A percentile compares a stretch with the other conserved stretches of the same genome.
Evolutionary conservation across 2,113 vertebrate genomes (phyloP).

Genomic region (Catharus fuscescens): DNA sequence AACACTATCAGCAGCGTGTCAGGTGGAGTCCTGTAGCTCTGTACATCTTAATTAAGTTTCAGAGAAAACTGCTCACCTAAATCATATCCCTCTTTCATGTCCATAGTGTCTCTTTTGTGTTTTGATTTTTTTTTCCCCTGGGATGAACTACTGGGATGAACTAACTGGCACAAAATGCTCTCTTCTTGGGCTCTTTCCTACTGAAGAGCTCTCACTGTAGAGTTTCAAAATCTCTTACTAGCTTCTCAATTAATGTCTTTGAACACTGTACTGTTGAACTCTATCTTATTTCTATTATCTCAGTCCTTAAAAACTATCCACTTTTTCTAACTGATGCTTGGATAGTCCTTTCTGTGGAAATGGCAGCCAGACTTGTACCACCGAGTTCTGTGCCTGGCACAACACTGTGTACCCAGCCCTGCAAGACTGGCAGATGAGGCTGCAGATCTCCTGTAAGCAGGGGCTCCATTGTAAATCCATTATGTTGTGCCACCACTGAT

Average conservation of each 20-base stretch:
- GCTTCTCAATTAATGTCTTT: not conserved
- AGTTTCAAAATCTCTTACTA: not conserved
- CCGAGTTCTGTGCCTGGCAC: fast-evolving
- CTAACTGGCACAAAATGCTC: not conserved
- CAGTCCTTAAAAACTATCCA: not conserved
- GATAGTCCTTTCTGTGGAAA: not conserved
- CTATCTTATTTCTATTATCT: not conserved
- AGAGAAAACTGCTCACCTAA: not conserved
- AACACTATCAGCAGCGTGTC: not conserved
- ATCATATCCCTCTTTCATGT: not conserved
- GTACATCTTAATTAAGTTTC: not conserved
- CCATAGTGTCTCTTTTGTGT: not conserved
- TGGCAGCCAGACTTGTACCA: not conserved
- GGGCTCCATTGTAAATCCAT: not conserved
- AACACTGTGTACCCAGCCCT: not conserved
- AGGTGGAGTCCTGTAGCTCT: not conserved
- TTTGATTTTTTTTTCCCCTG: not conserved
- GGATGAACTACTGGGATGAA: not conserved
- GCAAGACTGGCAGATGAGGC: not conserved
- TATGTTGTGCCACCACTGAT: not conserved
- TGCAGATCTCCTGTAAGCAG: not conserved
- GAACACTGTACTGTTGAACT: not conserved
- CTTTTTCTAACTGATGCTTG: not conserved
- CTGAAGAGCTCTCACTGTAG: not conserved
- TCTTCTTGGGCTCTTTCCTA: not conserved